phyloP scores from a whole-genome alignment of 2,888 invertebrate species.

The Uropetala carovei region DNA sequence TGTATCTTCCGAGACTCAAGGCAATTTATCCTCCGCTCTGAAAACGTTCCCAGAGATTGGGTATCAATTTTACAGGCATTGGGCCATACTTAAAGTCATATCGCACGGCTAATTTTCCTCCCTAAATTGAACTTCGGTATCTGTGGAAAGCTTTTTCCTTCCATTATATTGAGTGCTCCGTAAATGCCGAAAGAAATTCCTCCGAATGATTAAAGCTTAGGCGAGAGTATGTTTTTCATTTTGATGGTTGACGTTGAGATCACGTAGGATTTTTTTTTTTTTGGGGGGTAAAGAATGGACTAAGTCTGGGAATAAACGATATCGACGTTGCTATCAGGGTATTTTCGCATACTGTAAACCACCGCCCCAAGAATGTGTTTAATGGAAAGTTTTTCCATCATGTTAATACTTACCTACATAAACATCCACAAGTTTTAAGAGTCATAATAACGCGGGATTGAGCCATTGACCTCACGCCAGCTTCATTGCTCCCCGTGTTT shows the following conservation, averaged over 20 bases:
- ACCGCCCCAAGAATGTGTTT: not conserved
- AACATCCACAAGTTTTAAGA: too few relatives aligned
- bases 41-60: conserved; percentile 54
- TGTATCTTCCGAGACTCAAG: conserved; percentile 31
- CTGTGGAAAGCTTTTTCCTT: conserved; percentile 11
- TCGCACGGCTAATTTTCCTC: conserved; percentile 51
- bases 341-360: not conserved
- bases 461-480: too few relatives aligned
- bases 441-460: too few relatives aligned
- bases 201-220: conserved; percentile 1
- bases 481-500: too few relatives aligned
- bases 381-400: not conserved
- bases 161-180: conserved; percentile 42
- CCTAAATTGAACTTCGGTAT: conserved; percentile 39
- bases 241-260: not conserved
- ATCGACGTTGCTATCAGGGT: not conserved
- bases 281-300: not conserved
- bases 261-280: not conserved
- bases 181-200: conserved; percentile 36
- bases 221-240: not conserved
- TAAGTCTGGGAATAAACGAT: conserved; percentile 1
- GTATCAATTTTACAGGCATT: conserved; percentile 47
- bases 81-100: conserved; percentile 60
- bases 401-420: not conserved
- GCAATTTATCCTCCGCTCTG: conserved; percentile 46